phyloP scores from a whole-genome alignment of 1,140 invertebrate genomes.

The Lordiphosa clarofinis region DNA sequence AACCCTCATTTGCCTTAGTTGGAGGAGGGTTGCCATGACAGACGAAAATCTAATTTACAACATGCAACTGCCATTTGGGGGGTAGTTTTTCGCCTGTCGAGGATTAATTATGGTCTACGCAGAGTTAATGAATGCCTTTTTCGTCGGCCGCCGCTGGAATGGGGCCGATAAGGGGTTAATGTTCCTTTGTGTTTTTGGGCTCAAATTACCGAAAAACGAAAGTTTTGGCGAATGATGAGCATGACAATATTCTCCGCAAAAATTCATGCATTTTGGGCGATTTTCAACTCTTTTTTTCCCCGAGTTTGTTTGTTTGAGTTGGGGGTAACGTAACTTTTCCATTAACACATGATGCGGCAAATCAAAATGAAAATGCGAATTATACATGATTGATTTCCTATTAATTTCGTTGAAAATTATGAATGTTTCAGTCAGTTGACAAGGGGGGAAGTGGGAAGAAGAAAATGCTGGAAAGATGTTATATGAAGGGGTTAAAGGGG shows the following conservation, averaged over 20 bases:
- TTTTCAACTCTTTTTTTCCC: constrained; percentile 39
- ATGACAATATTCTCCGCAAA: constrained; percentile 36
- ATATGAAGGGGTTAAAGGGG: constrained; percentile 1
- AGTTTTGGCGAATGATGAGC: constrained; percentile 40
- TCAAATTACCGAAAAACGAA: constrained; percentile 60
- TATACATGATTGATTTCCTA: constrained; percentile 71
- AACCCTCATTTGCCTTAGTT: constrained; percentile 23
- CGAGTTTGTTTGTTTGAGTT: neutral
- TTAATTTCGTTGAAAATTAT: constrained; percentile 66
- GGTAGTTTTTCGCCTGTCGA: constrained; percentile 34
- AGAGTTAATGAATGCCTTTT: constrained; percentile 66
- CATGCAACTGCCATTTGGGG: constrained; percentile 60
- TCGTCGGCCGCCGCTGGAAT: neutral
- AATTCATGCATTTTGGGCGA: constrained; percentile 34
- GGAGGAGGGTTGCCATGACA: constrained; percentile 64
- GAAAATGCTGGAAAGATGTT: too few relatives aligned
- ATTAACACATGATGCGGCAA: constrained; percentile 60
- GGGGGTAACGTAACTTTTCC: constrained; percentile 50
- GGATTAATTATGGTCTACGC: constrained; percentile 67
- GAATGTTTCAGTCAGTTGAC: constrained; percentile 29
- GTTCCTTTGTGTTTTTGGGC: constrained; percentile 33
- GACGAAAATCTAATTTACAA: constrained; percentile 73
- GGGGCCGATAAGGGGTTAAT: constrained; percentile 68
- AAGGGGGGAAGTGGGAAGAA: constrained; percentile 1
- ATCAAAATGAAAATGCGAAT: constrained; percentile 45